Conservation (phyloP, 2,888 invertebrate genomes). For the Phyto melanocephala region DNA sequence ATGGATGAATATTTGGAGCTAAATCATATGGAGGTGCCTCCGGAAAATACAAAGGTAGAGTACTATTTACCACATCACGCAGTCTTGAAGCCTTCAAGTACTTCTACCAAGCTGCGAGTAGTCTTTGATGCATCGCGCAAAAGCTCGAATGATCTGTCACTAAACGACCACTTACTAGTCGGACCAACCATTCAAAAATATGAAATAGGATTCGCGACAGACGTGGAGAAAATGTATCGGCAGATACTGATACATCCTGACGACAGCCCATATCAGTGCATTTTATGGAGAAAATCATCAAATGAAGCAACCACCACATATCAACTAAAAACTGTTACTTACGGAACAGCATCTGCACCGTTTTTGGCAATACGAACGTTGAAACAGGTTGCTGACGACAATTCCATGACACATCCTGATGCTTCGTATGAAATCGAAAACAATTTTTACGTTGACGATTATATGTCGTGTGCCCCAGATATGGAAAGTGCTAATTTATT, state of each 20-base stretch:
- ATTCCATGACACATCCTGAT: not conserved
- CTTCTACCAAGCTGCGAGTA: too few species aligned
- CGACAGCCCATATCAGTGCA: constrained; percentile 30
- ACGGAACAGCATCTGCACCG: constrained; percentile 11
- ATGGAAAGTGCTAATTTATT: not conserved
- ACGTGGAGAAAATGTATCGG: too few species aligned
- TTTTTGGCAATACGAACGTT: constrained; percentile 6
- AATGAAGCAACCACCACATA: not conserved
- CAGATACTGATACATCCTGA: constrained; percentile 28
- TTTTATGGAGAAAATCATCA: constrained; percentile 19
- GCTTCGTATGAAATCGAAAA: constrained; percentile 8
- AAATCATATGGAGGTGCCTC: not conserved
- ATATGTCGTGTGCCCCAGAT: constrained; percentile 29
- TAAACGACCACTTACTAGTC: not conserved
- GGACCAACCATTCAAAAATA: constrained; percentile 10
- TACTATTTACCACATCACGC: too few species aligned
- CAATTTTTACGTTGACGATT: constrained; percentile 40
- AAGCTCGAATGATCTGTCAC: constrained; percentile 15
- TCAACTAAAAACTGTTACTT: too few species aligned
- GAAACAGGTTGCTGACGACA: constrained; percentile 13
- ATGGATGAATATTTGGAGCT: constrained; percentile 3
- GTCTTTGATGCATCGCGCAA: too few species aligned
- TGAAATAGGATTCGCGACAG: constrained; percentile 19
- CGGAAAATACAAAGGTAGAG: too few species aligned
- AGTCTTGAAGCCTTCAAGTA: too few species aligned